Conservation (phyloP, 92 coral and sea anemone species). For the Umimayanthus chanpuru region DNA sequence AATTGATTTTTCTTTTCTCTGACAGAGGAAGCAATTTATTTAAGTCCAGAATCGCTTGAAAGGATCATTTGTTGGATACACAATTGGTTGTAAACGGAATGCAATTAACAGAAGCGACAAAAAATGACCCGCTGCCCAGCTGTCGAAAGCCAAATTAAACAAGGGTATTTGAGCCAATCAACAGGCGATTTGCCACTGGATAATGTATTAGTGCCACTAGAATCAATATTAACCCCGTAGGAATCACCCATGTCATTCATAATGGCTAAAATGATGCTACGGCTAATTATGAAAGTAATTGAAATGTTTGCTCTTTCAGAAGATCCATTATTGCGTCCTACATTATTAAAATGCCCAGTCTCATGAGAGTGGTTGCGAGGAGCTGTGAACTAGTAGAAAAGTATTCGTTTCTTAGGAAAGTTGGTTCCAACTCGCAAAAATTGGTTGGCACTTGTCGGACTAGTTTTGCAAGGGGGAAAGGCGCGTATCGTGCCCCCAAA, state of each 20-base stretch:
- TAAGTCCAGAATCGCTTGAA: constrained; percentile 82
- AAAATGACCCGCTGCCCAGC: constrained; percentile 77
- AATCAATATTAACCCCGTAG: constrained; percentile 79
- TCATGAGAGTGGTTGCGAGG: constrained; percentile 21
- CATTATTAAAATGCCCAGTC: constrained; percentile 54
- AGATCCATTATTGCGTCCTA: constrained; percentile 63
- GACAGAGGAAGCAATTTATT: constrained; percentile 81
- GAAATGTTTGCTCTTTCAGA: constrained; percentile 76
- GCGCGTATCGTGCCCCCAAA: background rate
- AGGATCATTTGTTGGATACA: constrained; percentile 78
- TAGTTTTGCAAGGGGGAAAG: background rate
- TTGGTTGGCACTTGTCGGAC: background rate
- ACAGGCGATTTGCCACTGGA: constrained; percentile 52
- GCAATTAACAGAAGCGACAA: constrained; percentile 90
- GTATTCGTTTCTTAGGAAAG: background rate
- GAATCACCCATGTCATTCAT: constrained; percentile 75
- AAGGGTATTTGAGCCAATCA: constrained; percentile 69
- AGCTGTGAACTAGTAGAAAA: constrained; percentile 16
- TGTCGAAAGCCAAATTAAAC: constrained; percentile 82
- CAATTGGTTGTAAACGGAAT: constrained; percentile 92
- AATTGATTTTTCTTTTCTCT: constrained; percentile 68
- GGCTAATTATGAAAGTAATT: constrained; percentile 84
- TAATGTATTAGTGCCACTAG: constrained; percentile 56
- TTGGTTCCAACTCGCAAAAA: constrained; percentile 27
- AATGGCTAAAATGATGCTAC: constrained; percentile 68